These are phyloP conservation scores for Synaphobranchus kaupii DNA, from an alignment of 2,797 vertebrate species.

Conservation along the genomic window DNA sequence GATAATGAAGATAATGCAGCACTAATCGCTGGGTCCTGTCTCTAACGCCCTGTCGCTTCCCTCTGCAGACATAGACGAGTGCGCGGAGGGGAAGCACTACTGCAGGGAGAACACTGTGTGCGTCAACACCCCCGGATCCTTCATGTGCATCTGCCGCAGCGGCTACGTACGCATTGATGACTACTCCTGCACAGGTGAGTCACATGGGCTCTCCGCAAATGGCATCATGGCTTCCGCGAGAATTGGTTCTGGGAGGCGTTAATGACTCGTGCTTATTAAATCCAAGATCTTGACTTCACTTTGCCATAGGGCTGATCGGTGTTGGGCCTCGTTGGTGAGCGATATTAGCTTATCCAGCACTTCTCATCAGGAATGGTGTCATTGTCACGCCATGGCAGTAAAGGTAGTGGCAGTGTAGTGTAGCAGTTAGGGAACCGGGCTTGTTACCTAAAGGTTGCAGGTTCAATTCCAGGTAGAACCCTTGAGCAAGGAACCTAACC, in stretches of 20 bases:
- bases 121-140: slow-evolving; percentile 77
- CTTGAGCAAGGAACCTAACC: no score
- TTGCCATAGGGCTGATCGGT: no score
- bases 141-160: slow-evolving; percentile 78
- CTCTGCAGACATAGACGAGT: background rate
- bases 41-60: background rate
- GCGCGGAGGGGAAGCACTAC: slow-evolving; percentile 16
- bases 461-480: no score
- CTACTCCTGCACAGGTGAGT: slow-evolving; percentile 74
- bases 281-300: no score
- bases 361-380: background rate
- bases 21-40: background rate
- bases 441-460: no score
- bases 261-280: background rate
- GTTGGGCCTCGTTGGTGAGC: no score
- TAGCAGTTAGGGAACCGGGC: no score
- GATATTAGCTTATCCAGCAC: no score
- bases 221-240: background rate
- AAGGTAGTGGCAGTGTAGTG: no score
- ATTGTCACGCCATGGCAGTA: background rate
- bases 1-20: background rate
- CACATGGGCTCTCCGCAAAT: background rate
- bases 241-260: background rate
- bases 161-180: slow-evolving; percentile 81
- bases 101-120: slow-evolving; percentile 69